phyloP scores from a whole-genome alignment of 1,140 invertebrate species.

The Drosophila albomicans region DNA sequence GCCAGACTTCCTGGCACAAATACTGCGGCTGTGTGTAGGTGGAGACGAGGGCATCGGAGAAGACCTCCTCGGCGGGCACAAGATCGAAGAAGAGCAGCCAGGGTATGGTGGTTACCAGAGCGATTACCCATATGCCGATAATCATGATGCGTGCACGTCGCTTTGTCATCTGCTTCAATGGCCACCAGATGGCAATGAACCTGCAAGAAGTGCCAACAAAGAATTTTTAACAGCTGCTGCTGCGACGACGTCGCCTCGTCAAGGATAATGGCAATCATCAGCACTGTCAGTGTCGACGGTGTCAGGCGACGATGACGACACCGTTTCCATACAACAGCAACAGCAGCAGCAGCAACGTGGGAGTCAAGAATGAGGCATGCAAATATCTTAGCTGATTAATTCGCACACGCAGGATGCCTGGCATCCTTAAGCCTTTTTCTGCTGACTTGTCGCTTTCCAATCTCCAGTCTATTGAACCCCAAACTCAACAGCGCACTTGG shows the following conservation, averaged over 20 bases:
- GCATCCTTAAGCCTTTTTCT: constrained; percentile 77
- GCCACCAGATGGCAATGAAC: constrained; percentile 98
- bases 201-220: constrained; percentile 88
- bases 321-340: constrained; percentile 33
- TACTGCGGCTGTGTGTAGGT: constrained; percentile 86
- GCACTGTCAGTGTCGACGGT: constrained; percentile 29
- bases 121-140: constrained; percentile 95
- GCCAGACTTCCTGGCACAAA: constrained; percentile 94
- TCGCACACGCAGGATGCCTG: constrained; percentile 75
- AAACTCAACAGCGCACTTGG: not conserved
- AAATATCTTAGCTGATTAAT: constrained; percentile 81
- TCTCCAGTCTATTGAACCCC: constrained; percentile 73
- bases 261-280: constrained; percentile 76
- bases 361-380: constrained; percentile 46
- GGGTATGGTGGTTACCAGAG: constrained; percentile 92
- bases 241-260: constrained; percentile 38
- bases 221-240: constrained; percentile 52
- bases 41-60: constrained; percentile 85
- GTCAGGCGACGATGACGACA: constrained; percentile 65
- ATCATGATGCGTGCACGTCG: constrained; percentile 94
- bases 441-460: constrained; percentile 80
- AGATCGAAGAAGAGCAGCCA: constrained; percentile 96
- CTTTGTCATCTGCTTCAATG: constrained; percentile 96
- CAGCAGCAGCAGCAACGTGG: not conserved
- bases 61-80: constrained; percentile 87